Evolutionary conservation across 2,113 vertebrate genomes (phyloP), one percentile per base, ranked within the genome.

Genomic region (Xenus cinereus): DNA sequence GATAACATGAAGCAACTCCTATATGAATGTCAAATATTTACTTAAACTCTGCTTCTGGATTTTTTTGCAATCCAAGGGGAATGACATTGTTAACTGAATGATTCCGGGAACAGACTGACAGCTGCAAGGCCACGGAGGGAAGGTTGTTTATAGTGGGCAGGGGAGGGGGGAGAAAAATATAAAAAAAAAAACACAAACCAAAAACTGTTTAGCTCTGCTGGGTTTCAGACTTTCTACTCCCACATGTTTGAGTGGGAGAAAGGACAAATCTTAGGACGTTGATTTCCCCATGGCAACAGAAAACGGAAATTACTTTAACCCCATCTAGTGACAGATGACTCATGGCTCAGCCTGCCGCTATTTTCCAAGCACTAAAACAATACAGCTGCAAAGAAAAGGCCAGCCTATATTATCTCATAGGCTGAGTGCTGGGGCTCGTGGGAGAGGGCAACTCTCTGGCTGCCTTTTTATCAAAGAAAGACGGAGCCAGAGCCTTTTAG

Each of bases 21-120:
- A 79, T 91, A 96, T 82, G 71, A 85, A 93, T 89, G 84, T 87
- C 94, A 98, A 98, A 98, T 98, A 98, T 98, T 98, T 98, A 98
- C 96, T 98, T 98, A 97, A 97, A 97, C 96, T 94, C 91, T 97
- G 96, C 80, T 96, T 98, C 97, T 96, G 86, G 94, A 97, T 54
- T 30, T 93, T 96, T 96, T 92, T 96, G 87, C 82, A 96, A 95
- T 90, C 82, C 75, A 87, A 96, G 98, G 97, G 97, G 93, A 98
- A 97, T 97, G 97, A 98, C 97, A 97, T 67, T 81, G 95, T 95
- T 96, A 96, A 88, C 79, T 0, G 45, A 89, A 72, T 0, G 8
- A 87, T 98, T 98, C 97, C 93, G 43, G 97, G 98, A 98, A 98
- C 68, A 90, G 89, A 82, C 93, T 78, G 87, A 76, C 86, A 93